phyloP scores from a whole-genome alignment of 2,113 vertebrate genomes.

The Tinamus guttatus region DNA sequence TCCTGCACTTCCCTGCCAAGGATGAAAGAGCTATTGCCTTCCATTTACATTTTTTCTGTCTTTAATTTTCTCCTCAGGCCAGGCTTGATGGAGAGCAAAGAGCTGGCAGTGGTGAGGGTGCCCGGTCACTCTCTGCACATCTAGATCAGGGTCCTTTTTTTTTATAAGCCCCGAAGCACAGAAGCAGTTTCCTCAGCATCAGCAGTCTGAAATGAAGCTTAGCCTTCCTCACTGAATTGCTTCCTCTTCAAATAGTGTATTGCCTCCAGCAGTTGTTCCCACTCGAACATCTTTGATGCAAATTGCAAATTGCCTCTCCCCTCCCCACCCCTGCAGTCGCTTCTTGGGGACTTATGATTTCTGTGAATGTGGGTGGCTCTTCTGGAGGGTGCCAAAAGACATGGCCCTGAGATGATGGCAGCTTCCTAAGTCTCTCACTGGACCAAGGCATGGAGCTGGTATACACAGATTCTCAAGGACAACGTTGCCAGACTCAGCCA shows the following conservation, averaged over 20 bases:
- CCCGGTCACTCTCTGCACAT: not conserved
- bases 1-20: not conserved
- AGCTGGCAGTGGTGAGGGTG: not conserved
- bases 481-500: not conserved
- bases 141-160: not conserved
- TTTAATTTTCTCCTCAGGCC: not conserved
- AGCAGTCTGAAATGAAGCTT: not conserved
- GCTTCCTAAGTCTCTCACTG: not conserved
- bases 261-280: not conserved
- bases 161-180: not conserved
- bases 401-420: fast-evolving
- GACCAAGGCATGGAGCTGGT: not conserved
- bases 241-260: not conserved
- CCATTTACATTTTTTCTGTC: not conserved
- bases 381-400: not conserved
- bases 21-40: not conserved
- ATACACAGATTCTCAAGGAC: not conserved
- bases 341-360: not conserved
- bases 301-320: not conserved
- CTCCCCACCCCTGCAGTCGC: not conserved
- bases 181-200: not conserved
- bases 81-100: not conserved
- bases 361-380: not conserved
- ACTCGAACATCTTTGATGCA: not conserved
- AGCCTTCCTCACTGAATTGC: not conserved